phyloP scores from a whole-genome alignment of 2,888 invertebrate genomes.

The Augiades crinisus region DNA sequence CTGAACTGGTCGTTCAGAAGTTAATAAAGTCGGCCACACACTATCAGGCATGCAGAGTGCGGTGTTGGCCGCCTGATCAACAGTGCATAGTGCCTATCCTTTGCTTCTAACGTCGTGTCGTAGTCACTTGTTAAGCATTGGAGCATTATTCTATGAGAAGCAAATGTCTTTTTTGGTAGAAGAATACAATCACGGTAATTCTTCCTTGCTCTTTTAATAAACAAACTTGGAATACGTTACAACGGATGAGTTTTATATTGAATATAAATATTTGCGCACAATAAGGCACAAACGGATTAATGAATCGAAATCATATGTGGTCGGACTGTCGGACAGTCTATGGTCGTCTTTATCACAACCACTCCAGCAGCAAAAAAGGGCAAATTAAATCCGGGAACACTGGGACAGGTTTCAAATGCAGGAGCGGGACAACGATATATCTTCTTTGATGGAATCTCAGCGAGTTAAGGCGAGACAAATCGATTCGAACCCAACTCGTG shows the following conservation, averaged over 20 bases:
- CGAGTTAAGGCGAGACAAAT: slow-evolving; percentile 68
- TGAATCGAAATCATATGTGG: too few species aligned
- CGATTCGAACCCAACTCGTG: slow-evolving; percentile 55
- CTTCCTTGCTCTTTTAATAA: too few species aligned
- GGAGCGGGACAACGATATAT: slow-evolving; percentile 50
- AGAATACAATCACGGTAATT: too few species aligned
- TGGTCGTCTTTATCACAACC: slow-evolving; percentile 19
- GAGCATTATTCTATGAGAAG: too few species aligned
- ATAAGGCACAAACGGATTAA: too few species aligned
- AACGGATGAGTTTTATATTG: too few species aligned
- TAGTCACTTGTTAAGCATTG: too few species aligned
- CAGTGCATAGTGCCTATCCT: neutral
- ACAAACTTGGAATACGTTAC: too few species aligned
- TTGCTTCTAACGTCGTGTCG: too few species aligned
- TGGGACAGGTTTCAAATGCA: slow-evolving; percentile 56
- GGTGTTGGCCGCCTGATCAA: neutral
- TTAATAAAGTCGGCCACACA: slow-evolving; percentile 5
- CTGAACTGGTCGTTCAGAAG: slow-evolving; percentile 18
- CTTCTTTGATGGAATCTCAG: slow-evolving; percentile 45
- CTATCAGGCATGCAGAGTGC: neutral
- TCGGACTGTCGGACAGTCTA: neutral
- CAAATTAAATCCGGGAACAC: slow-evolving; percentile 57
- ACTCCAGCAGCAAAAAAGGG: slow-evolving; percentile 51
- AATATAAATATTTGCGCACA: too few species aligned
- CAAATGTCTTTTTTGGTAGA: too few species aligned